Conservation (phyloP, 2,113 vertebrate species). For the Pseudorasbora parva region DNA sequence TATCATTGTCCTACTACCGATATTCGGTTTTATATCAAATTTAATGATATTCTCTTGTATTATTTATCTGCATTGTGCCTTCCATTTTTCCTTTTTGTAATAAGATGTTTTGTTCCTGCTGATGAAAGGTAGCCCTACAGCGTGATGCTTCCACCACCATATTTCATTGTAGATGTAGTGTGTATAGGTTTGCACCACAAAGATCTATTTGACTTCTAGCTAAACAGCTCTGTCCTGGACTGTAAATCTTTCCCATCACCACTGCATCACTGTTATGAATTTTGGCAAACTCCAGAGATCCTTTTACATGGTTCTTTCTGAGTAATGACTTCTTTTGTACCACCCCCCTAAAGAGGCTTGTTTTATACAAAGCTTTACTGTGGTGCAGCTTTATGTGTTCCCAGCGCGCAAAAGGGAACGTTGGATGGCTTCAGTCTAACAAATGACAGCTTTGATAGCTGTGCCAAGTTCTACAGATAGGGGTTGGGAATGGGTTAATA, state of each 20-base stretch:
- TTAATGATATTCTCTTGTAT: background rate
- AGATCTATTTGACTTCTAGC: background rate
- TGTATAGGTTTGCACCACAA: slow-evolving; percentile 13
- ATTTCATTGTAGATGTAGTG: background rate
- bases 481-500: background rate
- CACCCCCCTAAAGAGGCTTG: background rate
- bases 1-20: background rate
- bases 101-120: slow-evolving; percentile 12
- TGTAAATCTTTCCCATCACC: slow-evolving; percentile 50
- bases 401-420: background rate
- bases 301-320: slow-evolving; percentile 24
- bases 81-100: slow-evolving; percentile 2
- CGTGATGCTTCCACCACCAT: background rate
- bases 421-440: background rate
- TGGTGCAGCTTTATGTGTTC: background rate
- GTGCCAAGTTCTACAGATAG: slow-evolving; percentile 5
- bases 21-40: slow-evolving; percentile 7
- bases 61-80: background rate
- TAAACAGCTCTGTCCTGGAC: background rate
- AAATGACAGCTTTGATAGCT: background rate
- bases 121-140: slow-evolving; percentile 11
- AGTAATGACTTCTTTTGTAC: slow-evolving; percentile 9
- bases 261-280: background rate
- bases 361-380: background rate
- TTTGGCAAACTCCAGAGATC: slow-evolving; percentile 21